Evolutionary conservation across 2,888 invertebrate genomes (phyloP).

Genomic region (Autographa gamma): DNA sequence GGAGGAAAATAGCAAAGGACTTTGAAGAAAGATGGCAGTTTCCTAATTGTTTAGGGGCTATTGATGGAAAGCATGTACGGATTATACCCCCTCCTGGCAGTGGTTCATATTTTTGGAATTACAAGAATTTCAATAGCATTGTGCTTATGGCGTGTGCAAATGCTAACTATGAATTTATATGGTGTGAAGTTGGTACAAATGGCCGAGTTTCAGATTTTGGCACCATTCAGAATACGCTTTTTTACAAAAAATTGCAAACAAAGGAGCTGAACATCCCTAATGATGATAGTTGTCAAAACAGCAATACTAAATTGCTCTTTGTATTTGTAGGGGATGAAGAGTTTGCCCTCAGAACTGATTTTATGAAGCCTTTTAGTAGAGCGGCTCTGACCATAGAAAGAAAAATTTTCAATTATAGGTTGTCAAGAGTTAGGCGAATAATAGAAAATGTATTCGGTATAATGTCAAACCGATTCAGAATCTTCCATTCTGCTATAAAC

Average conservation of each 20-base stretch:
- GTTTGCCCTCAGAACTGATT: slow-evolving; percentile 17
- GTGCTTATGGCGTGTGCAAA: slow-evolving; percentile 40
- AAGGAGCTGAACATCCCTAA: slow-evolving; percentile 29
- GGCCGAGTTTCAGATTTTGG: slow-evolving; percentile 35
- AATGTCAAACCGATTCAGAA: slow-evolving; percentile 33
- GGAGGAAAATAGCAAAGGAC: slow-evolving; percentile 20
- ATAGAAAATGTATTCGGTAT: slow-evolving; percentile 33
- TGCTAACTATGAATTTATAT: slow-evolving; percentile 44
- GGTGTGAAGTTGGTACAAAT: slow-evolving; percentile 39
- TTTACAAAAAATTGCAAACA: slow-evolving; percentile 26
- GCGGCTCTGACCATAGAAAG: slow-evolving; percentile 25
- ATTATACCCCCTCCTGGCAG: slow-evolving; percentile 16
- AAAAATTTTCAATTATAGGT: slow-evolving; percentile 35
- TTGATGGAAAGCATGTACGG: slow-evolving; percentile 2
- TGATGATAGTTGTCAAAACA: slow-evolving; percentile 30
- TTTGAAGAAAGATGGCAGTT: slow-evolving; percentile 24
- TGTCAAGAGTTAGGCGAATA: slow-evolving; percentile 28
- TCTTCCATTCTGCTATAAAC: slow-evolving; percentile 26
- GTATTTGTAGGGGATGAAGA: slow-evolving; percentile 27
- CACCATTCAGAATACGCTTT: slow-evolving; percentile 23
- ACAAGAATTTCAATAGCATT: slow-evolving; percentile 30
- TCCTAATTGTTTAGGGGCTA: slow-evolving; percentile 6
- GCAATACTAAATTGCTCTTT: slow-evolving; percentile 16
- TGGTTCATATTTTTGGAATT: slow-evolving; percentile 27
- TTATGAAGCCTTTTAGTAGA: slow-evolving; percentile 31